Base-by-base conservation (phyloP, 2,797 vertebrate species). In the Alcedo atthis region DNA sequence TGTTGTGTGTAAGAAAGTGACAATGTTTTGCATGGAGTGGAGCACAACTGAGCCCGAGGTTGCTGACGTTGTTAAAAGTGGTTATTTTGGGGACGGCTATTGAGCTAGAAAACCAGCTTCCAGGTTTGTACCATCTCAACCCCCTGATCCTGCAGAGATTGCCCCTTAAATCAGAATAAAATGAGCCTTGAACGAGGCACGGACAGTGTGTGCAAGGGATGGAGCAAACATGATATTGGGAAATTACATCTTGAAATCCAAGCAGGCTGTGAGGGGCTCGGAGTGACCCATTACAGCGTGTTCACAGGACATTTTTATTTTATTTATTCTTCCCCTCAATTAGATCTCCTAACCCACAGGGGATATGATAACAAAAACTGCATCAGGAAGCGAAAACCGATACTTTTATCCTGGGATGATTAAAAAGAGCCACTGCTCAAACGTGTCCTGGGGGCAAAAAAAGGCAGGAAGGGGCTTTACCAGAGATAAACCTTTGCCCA, bases 381-480 rank as follows among this genome's bases (percentile, higher is more conserved):
- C 61, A 76, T 58, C 81, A 79, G 67, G 53, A 93, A 63, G 45
- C n/a, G 64, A 64, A 75, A 91, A 82, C 35, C 0, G 9, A 58
- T 53, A 32, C 17, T 37, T 62, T 88, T 80, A 42, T 84, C 68
- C 30, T 30, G 49, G 15, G 32, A 37, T 32, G 59, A 78, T 70
- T 57, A 67, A 59, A 71, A 89, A 75, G 87, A 87, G 59, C 16
- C 58, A 6, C 55, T 37, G 62, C 66, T 78, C 42, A 78, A 88
- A 86, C 83, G 81, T 90, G 54, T 64, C 91, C 94, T 77, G 73
- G 35, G 66, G 84, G 68, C 48, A 88, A 20, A 67, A 82, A 82
- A 83, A 85, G 59, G 43, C 79, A 83, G 73, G 89, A 84, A 64
- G 25, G 45, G 43, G 8, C 69, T 89, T 91, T 74, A 73, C 3